These are phyloP conservation scores for Porites cylindrica DNA, from an alignment of 92 coral and sea anemone species.

Conservation along the genomic window DNA sequence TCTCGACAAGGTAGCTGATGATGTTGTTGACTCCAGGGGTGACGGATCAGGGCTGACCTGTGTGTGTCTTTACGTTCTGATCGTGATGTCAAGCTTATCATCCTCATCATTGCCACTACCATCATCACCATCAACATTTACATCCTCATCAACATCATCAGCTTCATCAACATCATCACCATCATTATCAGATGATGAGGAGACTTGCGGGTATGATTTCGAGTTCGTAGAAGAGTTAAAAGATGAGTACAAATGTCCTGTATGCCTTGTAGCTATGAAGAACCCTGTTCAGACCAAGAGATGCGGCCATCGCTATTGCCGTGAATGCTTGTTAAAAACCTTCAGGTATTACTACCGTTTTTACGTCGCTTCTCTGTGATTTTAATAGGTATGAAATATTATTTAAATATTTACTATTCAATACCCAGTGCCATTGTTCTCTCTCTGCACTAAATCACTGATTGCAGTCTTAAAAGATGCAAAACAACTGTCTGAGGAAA, in stretches of 20 bases:
- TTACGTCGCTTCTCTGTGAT: too few species aligned
- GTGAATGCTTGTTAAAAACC: conserved; percentile 43
- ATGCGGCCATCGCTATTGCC: conserved; percentile 79
- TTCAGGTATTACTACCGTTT: conserved; percentile 38
- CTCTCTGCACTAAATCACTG: too few species aligned
- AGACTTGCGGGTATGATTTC: conserved; percentile 36
- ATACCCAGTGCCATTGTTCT: too few species aligned
- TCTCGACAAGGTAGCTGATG: too few species aligned
- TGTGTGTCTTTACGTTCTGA: background rate
- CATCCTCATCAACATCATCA: background rate
- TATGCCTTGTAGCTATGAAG: conserved; percentile 55
- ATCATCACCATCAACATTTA: too few species aligned
- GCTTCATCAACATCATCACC: background rate
- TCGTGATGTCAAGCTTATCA: background rate
- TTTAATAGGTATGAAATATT: too few species aligned
- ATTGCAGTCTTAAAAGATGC: too few species aligned
- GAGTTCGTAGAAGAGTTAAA: conserved; percentile 30
- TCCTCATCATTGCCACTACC: background rate
- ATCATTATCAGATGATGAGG: background rate
- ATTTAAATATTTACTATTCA: too few species aligned
- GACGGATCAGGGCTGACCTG: too few species aligned
- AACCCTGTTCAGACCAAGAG: conserved; percentile 66
- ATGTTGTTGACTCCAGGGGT: too few species aligned
- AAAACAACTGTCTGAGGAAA: too few species aligned
- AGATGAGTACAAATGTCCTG: conserved; percentile 55